Evolutionary conservation across 2,797 vertebrate species (phyloP).

Genomic region (Heterohyrax brucei): DNA sequence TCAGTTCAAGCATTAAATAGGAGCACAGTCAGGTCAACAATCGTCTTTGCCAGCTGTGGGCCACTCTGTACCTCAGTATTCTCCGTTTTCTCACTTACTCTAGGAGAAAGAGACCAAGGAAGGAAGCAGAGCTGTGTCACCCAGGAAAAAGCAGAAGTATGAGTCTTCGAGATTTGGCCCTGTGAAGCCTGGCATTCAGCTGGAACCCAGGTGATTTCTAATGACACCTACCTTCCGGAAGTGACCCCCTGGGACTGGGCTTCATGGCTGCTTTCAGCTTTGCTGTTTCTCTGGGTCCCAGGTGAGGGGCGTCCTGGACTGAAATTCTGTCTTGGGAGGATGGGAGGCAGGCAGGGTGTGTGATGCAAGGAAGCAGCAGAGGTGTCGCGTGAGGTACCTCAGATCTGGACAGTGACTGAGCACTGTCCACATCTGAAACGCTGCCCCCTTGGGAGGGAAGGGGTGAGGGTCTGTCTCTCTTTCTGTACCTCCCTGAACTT

Average conservation of each 20-base stretch:
- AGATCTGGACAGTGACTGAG: background rate
- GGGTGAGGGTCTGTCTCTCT: background rate
- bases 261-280: background rate
- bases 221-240: fast-evolving
- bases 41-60: fast-evolving
- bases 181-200: fast-evolving
- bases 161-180: fast-evolving
- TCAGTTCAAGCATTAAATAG: fast-evolving
- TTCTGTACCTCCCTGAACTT: no score
- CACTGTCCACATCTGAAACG: no score
- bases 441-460: no score
- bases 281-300: constrained; percentile 78
- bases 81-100: background rate
- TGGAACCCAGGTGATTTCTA: fast-evolving
- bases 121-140: background rate
- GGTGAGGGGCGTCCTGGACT: constrained; percentile 67
- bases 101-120: background rate
- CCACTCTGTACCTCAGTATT: fast-evolving
- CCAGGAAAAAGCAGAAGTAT: constrained; percentile 77
- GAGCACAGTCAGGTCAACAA: fast-evolving
- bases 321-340: no score
- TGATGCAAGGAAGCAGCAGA: background rate
- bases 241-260: background rate
- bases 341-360: fast-evolving
- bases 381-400: fast-evolving